Base-by-base conservation (phyloP, 2,113 vertebrate species). In the Anser brachyrhynchus region DNA sequence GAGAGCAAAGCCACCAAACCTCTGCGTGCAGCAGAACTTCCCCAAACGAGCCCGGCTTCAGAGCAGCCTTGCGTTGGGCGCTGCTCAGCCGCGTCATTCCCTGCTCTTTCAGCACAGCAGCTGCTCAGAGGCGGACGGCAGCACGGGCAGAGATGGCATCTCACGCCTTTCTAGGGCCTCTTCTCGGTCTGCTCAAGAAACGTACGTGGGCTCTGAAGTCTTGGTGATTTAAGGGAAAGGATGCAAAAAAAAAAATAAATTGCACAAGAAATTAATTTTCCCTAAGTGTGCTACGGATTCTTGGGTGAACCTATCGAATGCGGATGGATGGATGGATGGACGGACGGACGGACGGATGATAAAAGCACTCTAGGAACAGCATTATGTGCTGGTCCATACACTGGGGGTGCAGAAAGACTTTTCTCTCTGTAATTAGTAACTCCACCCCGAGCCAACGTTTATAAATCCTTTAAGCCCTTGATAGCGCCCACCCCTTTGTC, bases 391-490 rank as follows among this genome's bases (percentile, higher is more conserved):
- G 77, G 94, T 92, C 91, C 94, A 62, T 87, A 96, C 16, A 2
- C 90, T 84, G 85, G 87, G 90, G 95, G 90, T 83, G 77, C 75
- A 94, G 93, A 93, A 96, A 92, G 93, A 75, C 92, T 94, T 93
- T 94, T 83, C 70, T 92, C 89, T 92, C 97, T 52, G 72, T 94
- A 96, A 96, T 96, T 96, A 96, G 96, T 95, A 93, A 96, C 69
- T 96, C 92, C 93, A 93, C 80, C 84, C 86, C 94, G 94, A 96
- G 94, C 91, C 96, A 96, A 96, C 93, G 77, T 84, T 96, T 95
- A 94, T 93, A 96, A 97, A 94, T 92, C 93, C 91, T 89, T 92
- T 94, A 96, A 96, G 93, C 91, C 93, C 95, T 91, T 92, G 85
- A 75, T 55, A 87, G 80, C 6, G 0, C 91, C 84, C 1, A 54